A percentile compares a stretch with the other conserved stretches of the same genome.
These are phyloP conservation scores for Phenacoccus solenopsis DNA, from an alignment of 1,140 invertebrate species.

Conservation along the genomic window DNA sequence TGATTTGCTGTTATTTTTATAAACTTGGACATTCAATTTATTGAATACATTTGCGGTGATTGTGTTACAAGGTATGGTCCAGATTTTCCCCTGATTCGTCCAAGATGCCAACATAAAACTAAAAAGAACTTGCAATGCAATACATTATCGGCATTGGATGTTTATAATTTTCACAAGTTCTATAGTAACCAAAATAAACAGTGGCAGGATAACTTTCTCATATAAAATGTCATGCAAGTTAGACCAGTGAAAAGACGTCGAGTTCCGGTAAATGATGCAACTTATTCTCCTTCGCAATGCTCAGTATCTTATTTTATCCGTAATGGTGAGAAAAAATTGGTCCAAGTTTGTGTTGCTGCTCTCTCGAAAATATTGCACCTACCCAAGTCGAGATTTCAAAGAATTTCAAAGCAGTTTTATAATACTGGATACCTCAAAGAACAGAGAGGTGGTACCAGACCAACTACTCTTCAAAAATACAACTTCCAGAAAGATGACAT, in stretches of 20 bases:
- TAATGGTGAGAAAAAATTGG: background rate
- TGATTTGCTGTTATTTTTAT: too few species aligned
- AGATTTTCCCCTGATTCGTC: background rate
- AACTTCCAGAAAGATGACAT: background rate
- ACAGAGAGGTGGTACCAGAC: background rate
- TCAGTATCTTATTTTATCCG: background rate
- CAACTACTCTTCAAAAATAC: background rate
- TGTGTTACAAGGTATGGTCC: background rate
- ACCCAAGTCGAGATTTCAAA: background rate
- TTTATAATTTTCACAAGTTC: background rate
- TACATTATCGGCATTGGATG: background rate
- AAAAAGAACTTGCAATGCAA: background rate
- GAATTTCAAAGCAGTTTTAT: background rate
- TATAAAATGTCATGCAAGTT: background rate
- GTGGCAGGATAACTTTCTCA: background rate
- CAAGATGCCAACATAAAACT: background rate
- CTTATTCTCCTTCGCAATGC: background rate
- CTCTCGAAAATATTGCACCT: background rate
- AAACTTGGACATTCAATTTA: too few species aligned
- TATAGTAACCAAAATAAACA: background rate
- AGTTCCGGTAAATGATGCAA: too few species aligned
- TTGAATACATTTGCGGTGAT: too few species aligned
- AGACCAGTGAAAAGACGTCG: background rate
- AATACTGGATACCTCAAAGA: background rate
- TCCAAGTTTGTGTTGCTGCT: background rate